Conservation (phyloP, 2,113 vertebrate species). For the Corythaeola cristata region DNA sequence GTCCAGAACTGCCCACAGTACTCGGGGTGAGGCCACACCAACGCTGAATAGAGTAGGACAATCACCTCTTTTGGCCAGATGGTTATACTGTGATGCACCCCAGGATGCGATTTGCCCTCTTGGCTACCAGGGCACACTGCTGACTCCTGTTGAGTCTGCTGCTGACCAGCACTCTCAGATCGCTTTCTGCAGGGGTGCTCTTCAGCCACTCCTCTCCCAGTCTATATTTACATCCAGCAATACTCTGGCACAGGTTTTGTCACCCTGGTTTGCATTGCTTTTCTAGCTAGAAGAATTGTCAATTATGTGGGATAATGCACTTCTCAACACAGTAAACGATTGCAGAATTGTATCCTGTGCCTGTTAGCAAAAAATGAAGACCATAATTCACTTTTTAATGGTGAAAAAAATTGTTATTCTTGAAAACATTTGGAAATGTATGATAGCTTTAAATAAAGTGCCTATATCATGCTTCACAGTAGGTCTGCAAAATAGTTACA, state of each 20-base stretch:
- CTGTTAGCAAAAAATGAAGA: neutral
- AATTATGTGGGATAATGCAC: neutral
- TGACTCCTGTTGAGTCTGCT: fast-evolving
- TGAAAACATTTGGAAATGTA: neutral
- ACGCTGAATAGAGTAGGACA: fast-evolving
- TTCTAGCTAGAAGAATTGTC: neutral
- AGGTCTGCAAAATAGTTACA: neutral
- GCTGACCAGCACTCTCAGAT: fast-evolving
- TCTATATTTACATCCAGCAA: neutral
- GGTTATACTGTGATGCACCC: fast-evolving
- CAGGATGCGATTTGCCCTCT: fast-evolving
- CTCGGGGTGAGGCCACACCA: neutral
- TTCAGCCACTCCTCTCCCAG: neutral
- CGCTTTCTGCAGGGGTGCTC: neutral
- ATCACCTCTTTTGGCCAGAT: fast-evolving
- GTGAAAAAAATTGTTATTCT: neutral
- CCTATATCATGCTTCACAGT: neutral
- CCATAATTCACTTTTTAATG: neutral
- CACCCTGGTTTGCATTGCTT: neutral
- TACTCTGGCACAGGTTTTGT: neutral
- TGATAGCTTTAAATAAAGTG: neutral
- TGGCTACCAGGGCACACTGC: neutral
- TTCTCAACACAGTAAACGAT: neutral
- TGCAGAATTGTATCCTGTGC: neutral
- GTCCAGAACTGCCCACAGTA: neutral